phyloP scores from a whole-genome alignment of 1,140 invertebrate genomes.

The Helicoverpa zea region DNA sequence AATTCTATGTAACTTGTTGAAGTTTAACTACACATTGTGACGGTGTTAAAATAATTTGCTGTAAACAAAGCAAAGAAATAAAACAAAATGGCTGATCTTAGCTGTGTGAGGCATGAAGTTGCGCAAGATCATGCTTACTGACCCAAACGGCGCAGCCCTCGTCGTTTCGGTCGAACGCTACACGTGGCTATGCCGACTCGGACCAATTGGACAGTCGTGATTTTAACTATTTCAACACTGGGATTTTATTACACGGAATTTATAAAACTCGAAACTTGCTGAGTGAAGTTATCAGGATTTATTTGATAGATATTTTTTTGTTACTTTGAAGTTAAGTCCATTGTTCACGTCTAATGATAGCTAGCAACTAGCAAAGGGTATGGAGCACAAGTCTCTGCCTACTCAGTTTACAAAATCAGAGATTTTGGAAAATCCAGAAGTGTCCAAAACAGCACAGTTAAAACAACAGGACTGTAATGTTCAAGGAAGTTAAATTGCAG shows the following conservation, averaged over 20 bases:
- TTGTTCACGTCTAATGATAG: too few species aligned
- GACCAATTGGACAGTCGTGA: conserved; percentile 37
- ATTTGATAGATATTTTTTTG: too few species aligned
- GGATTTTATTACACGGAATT: conserved; percentile 4
- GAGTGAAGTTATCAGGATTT: too few species aligned
- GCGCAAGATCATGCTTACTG: conserved; percentile 72
- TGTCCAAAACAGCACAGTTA: too few species aligned
- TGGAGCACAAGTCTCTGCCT: too few species aligned
- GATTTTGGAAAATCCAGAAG: background rate
- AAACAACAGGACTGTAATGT: background rate
- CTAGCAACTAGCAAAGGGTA: too few species aligned
- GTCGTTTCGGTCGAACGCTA: conserved; percentile 73
- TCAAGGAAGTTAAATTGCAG: conserved; percentile 10
- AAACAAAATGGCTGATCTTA: conserved; percentile 51
- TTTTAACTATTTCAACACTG: conserved; percentile 23
- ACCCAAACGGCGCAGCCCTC: conserved; percentile 64
- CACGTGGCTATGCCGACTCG: conserved; percentile 65
- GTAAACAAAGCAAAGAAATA: conserved; percentile 4
- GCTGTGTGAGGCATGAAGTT: conserved; percentile 54
- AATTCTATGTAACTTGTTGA: conserved; percentile 7
- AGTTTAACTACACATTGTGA: background rate
- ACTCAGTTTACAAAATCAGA: background rate
- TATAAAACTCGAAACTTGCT: background rate
- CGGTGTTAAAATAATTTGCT: background rate
- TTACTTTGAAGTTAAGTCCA: too few species aligned